Evolutionary conservation across 2,797 vertebrate genomes (phyloP), one percentile per base, ranked within the genome.

Genomic region (Scarus forsteni): DNA sequence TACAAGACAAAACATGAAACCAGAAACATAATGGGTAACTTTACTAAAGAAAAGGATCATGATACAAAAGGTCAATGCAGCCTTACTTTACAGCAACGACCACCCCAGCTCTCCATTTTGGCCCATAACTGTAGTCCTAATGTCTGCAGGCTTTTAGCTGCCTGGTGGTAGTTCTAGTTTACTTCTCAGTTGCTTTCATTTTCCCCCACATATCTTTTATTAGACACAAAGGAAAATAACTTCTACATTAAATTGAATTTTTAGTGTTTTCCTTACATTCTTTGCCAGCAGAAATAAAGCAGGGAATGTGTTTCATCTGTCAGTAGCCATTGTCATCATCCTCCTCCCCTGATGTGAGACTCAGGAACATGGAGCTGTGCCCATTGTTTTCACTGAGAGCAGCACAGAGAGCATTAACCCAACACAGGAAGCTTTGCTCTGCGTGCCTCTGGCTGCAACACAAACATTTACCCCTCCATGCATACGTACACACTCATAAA

Each of bases 341-440:
- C 45, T 40, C 58, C 19, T 51, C 43, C 67, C 63, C 63, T 55
- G 48, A 70, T 70, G 70, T 61, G 66, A 67, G 52, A 75, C 68
- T 80, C 69, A 73, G 58, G 80, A 82, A 75, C 73, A 55, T 66
- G 54, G 76, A 65, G 67, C 53, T 43, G 58, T 75, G 77, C 73
- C 76, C 65, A 75, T 85, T 86, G 80, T 85, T 87, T 85, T 84
- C 79, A 73, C 50, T 49, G 63, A 54, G 48, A 72, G 74, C 9
- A 48, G 14, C 63, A 57, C 46, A 73, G 62, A 64, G 68, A 64
- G 66, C 51, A 36, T 71, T 69, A 70, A 80, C 69, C 63, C 5
- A 66, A 72, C 67, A 80, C 81, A 85, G 66, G 81, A 77, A 70
- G 75, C 66, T 61, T 52, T 67, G 66, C 50, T 64, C 57, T 71